Evolutionary conservation across 2,113 vertebrate species (phyloP), one percentile per base, ranked within the genome.

Genomic region (Ctenomys sociabilis): DNA sequence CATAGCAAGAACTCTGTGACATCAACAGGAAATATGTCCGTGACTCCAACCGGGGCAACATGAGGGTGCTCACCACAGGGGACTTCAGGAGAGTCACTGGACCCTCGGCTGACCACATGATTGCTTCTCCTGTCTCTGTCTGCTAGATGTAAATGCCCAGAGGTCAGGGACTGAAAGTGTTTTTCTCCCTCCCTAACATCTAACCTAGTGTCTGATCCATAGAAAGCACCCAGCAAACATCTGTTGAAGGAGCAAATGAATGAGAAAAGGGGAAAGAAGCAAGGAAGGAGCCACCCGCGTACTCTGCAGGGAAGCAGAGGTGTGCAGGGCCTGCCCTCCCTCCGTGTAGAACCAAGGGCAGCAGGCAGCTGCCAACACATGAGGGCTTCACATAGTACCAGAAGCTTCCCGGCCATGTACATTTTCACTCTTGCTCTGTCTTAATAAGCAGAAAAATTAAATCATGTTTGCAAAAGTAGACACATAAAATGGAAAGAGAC

Each of bases 321-420:
- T 37, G 14, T 24, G 26, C 59, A 28, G 61, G 1, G 7, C 54
- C 52, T 32, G 19, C 2, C 54, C 59, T 43, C 2, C 54, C 59
- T 43, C 7, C 0, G 2, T 30, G 40, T 6, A 10, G 1, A 37
- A 68, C 54, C 43, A 12, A 82, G 22, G n/a, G 14, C 6, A 10
- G 52, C 32, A 32, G 21, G 14, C 21, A 8, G 30, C 4, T 40
- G 10, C 43, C 85, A n/a, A 84, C 19, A 0, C 37, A 16, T 19
- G n/a, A 59, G 52, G 49, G 52, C 12, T 63, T 83, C n/a, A 43
- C 52, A 5, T 0, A 28, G 70, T 4, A 22, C 49, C 30, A 4
- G 0, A 0, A 1, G 11, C 5, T 28, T 88, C 59, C 78, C 45
- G 0, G 14, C 32, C 21, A 54, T 26, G 37, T 7, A 19, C 3